These are phyloP conservation scores for Bugulina stolonifera DNA, from an alignment of 2,888 invertebrate species.

Conservation along the genomic window DNA sequence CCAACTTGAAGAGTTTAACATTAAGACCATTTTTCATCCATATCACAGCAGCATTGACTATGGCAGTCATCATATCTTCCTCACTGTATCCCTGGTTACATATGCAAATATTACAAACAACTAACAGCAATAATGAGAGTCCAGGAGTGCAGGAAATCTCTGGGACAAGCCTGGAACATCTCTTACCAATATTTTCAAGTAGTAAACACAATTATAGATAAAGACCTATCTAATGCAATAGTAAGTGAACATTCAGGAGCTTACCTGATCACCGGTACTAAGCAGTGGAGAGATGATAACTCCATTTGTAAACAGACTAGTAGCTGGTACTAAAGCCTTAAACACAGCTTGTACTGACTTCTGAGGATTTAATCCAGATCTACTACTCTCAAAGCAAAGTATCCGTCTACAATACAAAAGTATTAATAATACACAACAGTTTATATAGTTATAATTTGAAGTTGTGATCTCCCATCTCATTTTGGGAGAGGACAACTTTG, in stretches of 20 bases:
- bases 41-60: conserved; percentile 40
- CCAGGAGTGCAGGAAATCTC: no score
- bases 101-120: no score
- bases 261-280: conserved; percentile 45
- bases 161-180: no score
- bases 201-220: no score
- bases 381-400: conserved; percentile 31
- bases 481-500: no score
- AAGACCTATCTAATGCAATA: no score
- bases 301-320: conserved; percentile 39
- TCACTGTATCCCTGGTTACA: conserved; percentile 32
- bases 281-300: conserved; percentile 48
- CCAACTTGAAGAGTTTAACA: conserved; percentile 41
- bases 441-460: no score
- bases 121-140: no score
- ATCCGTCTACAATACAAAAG: conserved; percentile 29
- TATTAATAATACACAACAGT: no score
- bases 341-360: conserved; percentile 44
- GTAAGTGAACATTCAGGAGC: no score
- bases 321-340: conserved; percentile 41
- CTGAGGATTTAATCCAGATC: conserved; percentile 25
- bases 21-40: conserved; percentile 48
- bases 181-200: no score
- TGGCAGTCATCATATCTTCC: conserved; percentile 33
- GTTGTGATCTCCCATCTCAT: no score